Evolutionary conservation across 2,113 vertebrate genomes (phyloP).

Genomic region (Hydrochoerus hydrochaeris): DNA sequence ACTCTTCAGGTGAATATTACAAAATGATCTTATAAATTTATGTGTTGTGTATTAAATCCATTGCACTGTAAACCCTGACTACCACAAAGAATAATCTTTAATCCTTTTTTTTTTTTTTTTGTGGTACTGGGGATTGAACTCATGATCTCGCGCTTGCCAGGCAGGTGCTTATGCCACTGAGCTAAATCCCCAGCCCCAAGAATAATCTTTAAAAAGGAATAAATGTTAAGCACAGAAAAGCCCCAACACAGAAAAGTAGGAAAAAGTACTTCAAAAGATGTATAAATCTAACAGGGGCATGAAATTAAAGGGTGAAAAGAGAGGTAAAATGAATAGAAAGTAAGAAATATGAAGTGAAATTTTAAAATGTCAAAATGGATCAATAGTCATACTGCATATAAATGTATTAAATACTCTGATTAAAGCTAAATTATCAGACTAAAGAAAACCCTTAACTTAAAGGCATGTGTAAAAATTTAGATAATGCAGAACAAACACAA

Average conservation of each 20-base stretch:
- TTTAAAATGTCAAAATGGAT: not conserved
- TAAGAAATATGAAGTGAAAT: not conserved
- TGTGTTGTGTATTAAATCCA: not conserved
- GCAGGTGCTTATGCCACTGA: too few relatives aligned
- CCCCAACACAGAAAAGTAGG: not conserved
- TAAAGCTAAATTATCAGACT: not conserved
- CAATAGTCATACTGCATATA: not conserved
- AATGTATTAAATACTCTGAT: not conserved
- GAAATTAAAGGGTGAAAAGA: not conserved
- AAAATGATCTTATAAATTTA: not conserved
- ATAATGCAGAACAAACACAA: not conserved
- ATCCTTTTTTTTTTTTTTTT: too few relatives aligned
- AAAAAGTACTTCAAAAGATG: not conserved
- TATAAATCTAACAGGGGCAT: not conserved
- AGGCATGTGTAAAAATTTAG: not conserved
- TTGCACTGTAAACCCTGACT: not conserved
- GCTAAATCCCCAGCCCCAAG: too few relatives aligned
- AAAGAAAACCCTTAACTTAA: not conserved
- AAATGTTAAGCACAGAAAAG: not conserved
- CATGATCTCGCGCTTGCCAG: too few relatives aligned
- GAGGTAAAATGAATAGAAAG: not conserved
- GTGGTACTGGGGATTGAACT: too few relatives aligned
- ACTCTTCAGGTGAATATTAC: not conserved
- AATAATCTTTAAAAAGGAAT: not conserved
- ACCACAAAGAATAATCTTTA: not conserved